phyloP scores from a whole-genome alignment of 1,140 invertebrate species.

The Leptonema lineaticorne region DNA sequence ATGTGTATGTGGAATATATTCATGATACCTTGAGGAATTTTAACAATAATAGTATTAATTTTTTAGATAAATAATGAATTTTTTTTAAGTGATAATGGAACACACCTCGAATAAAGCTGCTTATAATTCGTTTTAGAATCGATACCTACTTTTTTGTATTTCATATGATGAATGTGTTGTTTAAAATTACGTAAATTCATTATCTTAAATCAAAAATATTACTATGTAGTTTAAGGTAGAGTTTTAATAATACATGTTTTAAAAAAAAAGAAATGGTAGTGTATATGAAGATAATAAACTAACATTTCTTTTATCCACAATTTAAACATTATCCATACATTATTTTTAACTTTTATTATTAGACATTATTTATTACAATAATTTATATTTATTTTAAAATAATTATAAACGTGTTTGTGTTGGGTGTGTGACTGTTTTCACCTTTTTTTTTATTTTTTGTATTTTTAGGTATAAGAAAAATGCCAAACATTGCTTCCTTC shows the following conservation, averaged over 20 bases:
- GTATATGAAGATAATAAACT: slow-evolving; percentile 34
- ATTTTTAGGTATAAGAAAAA: no score
- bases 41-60: background rate
- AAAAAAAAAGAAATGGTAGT: slow-evolving; percentile 27
- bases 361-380: slow-evolving; percentile 42
- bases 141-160: background rate
- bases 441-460: no score
- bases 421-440: no score
- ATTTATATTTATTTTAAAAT: slow-evolving; percentile 40
- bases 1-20: no score
- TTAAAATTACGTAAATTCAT: background rate
- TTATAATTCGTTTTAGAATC: background rate
- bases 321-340: slow-evolving; percentile 41
- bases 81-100: background rate
- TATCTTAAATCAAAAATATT: background rate
- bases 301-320: slow-evolving; percentile 38
- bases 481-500: no score
- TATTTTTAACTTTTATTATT: slow-evolving; percentile 41
- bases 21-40: background rate
- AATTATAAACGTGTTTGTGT: no score
- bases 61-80: background rate
- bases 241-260: no score
- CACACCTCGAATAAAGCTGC: background rate
- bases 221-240: background rate
- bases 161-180: background rate